phyloP scores from a whole-genome alignment of 2,113 vertebrate genomes.

The Dromiciops gliroides region DNA sequence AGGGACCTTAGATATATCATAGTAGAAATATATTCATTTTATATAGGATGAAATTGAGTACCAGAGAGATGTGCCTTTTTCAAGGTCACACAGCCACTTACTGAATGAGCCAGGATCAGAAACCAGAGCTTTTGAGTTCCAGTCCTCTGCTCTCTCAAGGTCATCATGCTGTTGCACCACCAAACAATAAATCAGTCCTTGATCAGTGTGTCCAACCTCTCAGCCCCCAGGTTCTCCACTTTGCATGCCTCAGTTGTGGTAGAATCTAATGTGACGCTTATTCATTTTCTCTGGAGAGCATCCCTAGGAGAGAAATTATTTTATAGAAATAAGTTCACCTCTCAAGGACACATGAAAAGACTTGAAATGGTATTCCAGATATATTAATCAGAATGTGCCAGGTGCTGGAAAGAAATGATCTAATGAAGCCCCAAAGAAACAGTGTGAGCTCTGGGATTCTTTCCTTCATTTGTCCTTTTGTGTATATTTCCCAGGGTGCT shows the following conservation, averaged over 20 bases:
- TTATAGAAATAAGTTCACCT: constrained; percentile 45
- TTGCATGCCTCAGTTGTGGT: not conserved
- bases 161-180: not conserved
- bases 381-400: constrained; percentile 18
- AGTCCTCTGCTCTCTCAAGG: not conserved
- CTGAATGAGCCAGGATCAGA: not conserved
- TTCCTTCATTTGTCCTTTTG: not conserved
- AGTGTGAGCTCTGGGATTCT: not conserved
- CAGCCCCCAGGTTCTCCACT: not conserved
- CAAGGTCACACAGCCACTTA: not conserved
- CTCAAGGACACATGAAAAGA: constrained; percentile 44
- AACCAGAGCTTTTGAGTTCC: not conserved
- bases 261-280: constrained; percentile 27
- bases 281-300: constrained; percentile 41
- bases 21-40: not conserved
- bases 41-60: not conserved
- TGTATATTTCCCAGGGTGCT: not conserved
- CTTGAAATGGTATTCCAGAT: constrained; percentile 33
- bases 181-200: not conserved
- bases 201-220: not conserved
- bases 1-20: not conserved
- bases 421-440: not conserved
- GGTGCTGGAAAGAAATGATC: constrained; percentile 17
- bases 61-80: not conserved
- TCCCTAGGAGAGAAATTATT: constrained; percentile 31